Percentiles rank a stretch among this genome's conserved stretches.
Conservation (phyloP, 37 sponge, comb jelly and placozoan genomes). For the Halichondria panicea region DNA sequence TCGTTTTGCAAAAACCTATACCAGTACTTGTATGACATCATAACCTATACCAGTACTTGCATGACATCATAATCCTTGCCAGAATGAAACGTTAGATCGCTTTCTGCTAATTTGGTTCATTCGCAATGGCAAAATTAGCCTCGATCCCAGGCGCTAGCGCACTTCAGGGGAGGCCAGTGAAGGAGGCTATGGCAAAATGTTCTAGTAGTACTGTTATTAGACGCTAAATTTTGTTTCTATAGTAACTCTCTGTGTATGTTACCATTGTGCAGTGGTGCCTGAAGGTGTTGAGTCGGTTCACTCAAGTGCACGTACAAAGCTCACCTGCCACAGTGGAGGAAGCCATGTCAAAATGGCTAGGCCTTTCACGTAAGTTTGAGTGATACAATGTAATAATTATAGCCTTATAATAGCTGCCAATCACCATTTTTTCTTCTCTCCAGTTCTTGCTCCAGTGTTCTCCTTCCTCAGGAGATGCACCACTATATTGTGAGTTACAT, state of each 20-base stretch:
- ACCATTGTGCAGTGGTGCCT: slow-evolving; percentile 8
- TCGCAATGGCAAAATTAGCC: too few relatives aligned
- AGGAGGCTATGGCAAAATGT: too few relatives aligned
- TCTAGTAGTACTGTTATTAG: too few relatives aligned
- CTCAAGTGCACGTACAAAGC: neutral
- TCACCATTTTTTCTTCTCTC: neutral
- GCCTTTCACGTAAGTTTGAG: slow-evolving; percentile 25
- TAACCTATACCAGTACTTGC: neutral
- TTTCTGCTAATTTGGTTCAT: too few relatives aligned
- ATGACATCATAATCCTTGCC: too few relatives aligned
- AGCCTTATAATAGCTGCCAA: neutral
- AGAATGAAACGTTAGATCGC: too few relatives aligned
- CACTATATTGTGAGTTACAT: neutral
- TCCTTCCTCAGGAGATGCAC: slow-evolving; percentile 8
- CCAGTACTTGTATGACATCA: too few relatives aligned
- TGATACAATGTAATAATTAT: neutral
- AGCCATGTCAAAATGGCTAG: slow-evolving; percentile 3
- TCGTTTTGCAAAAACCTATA: too few relatives aligned
- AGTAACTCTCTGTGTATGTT: neutral
- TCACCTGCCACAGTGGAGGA: slow-evolving; percentile 3
- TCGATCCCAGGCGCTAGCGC: too few relatives aligned
- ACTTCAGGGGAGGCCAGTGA: too few relatives aligned
- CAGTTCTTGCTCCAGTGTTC: neutral
- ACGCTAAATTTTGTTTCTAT: neutral
- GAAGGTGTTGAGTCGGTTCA: slow-evolving; percentile 4